A percentile compares a stretch with the other conserved stretches of the same genome.
phyloP scores from a whole-genome alignment of 2,797 vertebrate genomes.

The Sphenopsis melanotis region DNA sequence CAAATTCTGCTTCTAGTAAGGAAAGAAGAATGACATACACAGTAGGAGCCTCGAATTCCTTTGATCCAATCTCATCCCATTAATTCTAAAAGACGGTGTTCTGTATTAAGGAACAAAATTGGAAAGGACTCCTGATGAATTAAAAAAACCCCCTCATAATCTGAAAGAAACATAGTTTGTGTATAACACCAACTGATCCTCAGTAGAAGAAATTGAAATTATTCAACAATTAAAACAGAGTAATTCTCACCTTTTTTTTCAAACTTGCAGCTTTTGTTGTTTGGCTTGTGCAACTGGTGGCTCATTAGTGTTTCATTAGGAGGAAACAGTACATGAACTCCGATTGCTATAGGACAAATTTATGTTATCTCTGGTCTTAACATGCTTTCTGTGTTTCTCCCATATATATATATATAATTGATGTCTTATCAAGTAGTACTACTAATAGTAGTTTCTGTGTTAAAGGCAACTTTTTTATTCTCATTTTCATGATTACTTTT shows the following conservation, averaged over 20 bases:
- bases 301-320: background rate
- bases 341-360: background rate
- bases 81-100: background rate
- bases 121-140: background rate
- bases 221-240: background rate
- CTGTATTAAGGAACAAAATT: background rate
- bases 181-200: background rate
- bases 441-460: background rate
- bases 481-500: background rate
- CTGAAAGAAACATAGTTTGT: background rate
- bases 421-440: background rate
- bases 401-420: background rate
- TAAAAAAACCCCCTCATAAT: background rate
- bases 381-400: background rate
- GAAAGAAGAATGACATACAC: background rate
- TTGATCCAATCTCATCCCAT: background rate
- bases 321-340: background rate
- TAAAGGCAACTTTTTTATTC: background rate
- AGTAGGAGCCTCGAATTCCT: background rate
- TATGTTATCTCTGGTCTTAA: background rate
- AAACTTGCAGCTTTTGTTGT: background rate
- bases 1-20: background rate
- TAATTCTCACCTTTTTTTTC: fast-evolving
- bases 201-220: background rate
- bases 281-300: background rate